Base-by-base conservation (phyloP, 1,140 invertebrate species). In the Dufourea novaeangliae region DNA sequence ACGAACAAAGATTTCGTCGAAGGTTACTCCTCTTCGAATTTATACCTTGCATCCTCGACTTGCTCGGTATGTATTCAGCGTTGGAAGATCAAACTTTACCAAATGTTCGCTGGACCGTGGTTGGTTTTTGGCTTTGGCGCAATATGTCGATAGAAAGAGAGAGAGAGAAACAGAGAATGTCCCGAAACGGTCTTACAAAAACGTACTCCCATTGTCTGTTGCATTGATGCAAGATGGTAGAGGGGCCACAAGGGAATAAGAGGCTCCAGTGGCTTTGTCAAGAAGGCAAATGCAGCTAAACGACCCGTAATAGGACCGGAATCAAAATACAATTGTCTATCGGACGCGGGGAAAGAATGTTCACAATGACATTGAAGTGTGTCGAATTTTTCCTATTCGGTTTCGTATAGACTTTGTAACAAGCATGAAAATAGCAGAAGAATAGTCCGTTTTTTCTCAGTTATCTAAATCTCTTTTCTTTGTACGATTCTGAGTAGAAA, bases 91-190 rank as follows among this genome's bases (percentile, higher is more conserved):
- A 52, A 44, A 63, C n/a, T 67, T 85, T 69, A 76, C 50, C 80
- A 77, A 86, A 88, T 90, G 87, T 81, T 90, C 88, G 69, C 34
- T 68, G 78, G 73, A 87, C 78, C 90, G 80, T 89, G 52, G 54
- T 70, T 72, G 68, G 84, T 88, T 90, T 62, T 88, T 90, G 85
- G 86, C 88, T 91, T 91, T 87, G 84, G 83, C 83, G 89, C 88
- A 92, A 91, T 90, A 89, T 88, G 88, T 86, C 78, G 76, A 69
- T 22, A 54, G 17, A 69, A 29, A 54, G n/a, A n/a, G n/a, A n/a
- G n/a, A n/a, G n/a, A 92, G 90, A 91, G 91, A 89, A 91, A 90
- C 90, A 88, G 80, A 87, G 89, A 91, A 89, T 91, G 86, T 89
- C 83, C 76, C 77, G 57, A 71, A 54, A 78, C 83, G 69, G 37